Conservation (phyloP, 2,113 vertebrate species). For the Apteryx mantelli region DNA sequence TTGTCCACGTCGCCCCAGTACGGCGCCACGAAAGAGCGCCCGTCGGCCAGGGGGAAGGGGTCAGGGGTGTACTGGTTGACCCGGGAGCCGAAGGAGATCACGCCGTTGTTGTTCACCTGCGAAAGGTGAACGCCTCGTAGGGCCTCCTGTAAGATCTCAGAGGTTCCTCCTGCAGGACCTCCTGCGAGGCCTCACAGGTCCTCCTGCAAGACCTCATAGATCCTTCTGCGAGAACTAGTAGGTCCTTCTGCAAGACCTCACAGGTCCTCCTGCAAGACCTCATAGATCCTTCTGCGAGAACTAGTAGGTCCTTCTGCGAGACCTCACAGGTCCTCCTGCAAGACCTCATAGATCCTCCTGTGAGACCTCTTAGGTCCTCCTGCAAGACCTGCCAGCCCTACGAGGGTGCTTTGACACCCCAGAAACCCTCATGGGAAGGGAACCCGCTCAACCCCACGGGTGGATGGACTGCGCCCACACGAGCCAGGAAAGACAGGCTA, state of each 20-base stretch:
- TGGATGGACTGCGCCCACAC: not conserved
- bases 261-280: too few species aligned
- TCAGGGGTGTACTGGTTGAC: not conserved
- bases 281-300: too few species aligned
- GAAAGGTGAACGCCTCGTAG: not conserved
- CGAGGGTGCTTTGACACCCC: not conserved
- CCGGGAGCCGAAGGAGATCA: conserved; percentile 49
- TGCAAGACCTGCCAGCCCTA: too few species aligned
- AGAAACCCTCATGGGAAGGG: too few species aligned
- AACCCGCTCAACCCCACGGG: not conserved
- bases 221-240: too few species aligned
- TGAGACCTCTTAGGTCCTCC: too few species aligned
- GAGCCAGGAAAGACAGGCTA: not conserved
- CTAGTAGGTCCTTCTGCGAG: too few species aligned
- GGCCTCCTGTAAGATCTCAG: not conserved
- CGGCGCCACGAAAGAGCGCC: conserved; percentile 33
- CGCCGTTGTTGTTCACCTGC: conserved; percentile 63
- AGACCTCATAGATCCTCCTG: too few species aligned
- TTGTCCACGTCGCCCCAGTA: conserved; percentile 76
- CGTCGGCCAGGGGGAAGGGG: conserved; percentile 13
- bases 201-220: too few species aligned
- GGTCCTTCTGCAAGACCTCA: too few species aligned
- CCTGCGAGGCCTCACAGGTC: too few species aligned
- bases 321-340: too few species aligned
- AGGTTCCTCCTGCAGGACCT: not conserved